phyloP scores from a whole-genome alignment of 2,888 invertebrate genomes.

The Acanthosepion esculentum region DNA sequence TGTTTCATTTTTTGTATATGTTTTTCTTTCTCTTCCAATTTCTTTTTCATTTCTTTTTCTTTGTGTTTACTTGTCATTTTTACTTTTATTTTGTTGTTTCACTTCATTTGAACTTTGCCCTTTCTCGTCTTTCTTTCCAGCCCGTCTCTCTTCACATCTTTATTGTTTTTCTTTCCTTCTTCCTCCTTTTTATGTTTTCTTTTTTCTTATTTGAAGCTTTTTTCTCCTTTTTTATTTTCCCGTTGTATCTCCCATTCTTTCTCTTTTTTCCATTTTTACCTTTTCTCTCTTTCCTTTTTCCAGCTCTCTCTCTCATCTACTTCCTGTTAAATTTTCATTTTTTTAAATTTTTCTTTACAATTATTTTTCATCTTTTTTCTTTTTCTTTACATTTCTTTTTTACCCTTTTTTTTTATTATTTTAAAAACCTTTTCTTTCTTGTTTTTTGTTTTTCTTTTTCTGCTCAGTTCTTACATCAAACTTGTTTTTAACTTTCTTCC shows the following conservation, averaged over 20 bases:
- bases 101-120: not conserved
- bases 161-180: not conserved
- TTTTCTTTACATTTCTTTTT: too few species aligned
- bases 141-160: too few species aligned
- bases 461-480: too few species aligned
- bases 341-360: too few species aligned
- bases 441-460: too few species aligned
- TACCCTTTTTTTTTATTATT: too few species aligned
- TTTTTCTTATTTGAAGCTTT: not conserved
- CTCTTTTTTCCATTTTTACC: not conserved
- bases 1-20: not conserved
- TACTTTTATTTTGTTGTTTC: not conserved
- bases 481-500: too few species aligned
- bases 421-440: too few species aligned
- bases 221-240: not conserved
- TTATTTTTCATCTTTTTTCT: too few species aligned
- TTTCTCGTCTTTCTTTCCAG: not conserved
- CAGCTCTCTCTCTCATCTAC: too few species aligned
- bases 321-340: too few species aligned
- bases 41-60: not conserved
- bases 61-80: not conserved
- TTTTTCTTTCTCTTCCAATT: not conserved
- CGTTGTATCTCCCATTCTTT: not conserved
- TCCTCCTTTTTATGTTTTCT: not conserved
- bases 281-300: not conserved